Base-by-base conservation (phyloP, 2,113 vertebrate species). In the Salvelinus sp. region DNA sequence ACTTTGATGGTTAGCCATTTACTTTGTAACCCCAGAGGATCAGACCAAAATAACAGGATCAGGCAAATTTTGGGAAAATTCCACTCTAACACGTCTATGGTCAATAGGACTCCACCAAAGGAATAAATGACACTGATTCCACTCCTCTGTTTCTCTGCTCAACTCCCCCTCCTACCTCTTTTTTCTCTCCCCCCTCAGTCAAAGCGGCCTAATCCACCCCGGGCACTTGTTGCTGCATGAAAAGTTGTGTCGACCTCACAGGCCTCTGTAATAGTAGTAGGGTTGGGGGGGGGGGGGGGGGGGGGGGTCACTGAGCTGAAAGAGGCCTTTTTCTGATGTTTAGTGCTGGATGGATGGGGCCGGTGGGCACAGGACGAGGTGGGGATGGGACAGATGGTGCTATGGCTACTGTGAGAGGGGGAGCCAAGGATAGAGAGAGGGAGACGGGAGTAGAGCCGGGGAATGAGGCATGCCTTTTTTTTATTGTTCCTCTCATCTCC, bases 351-450 rank as follows among this genome's bases (percentile, higher is more conserved):
- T 27, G 62, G 65, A 23, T 70, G 54, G 38, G 57, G 70, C 23
- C 33, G 63, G 57, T 30, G 33, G 38, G 38, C 38, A 44, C 38
- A 44, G 38, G 38, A 44, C 2, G 9, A 44, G 38, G 38, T 44
- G 38, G 69, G 62, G n/a, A 20, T n/a, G 65, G 38, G 69, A 75
- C 76, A 79, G 80, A 82, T 82, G 81, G 81, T 66, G 65, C 22
- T 71, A 68, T 25, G 76, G 69, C 72, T 65, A 74, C 57, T 66
- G 54, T 22, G 67, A 72, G 63, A 66, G 27, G 47, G 27, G 60
- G 75, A 50, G 33, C 25, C 44, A 28, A n/a, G 69, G 63, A 30
- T 58, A 65, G 33, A 25, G 16, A 16, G 48, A 62, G 75, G 71
- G 67, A 27, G n/a, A n/a, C 38, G 2, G 38, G 38, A 44, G 38